Base-by-base conservation (phyloP, 2,797 vertebrate genomes). In the Calcarius lapponicus region DNA sequence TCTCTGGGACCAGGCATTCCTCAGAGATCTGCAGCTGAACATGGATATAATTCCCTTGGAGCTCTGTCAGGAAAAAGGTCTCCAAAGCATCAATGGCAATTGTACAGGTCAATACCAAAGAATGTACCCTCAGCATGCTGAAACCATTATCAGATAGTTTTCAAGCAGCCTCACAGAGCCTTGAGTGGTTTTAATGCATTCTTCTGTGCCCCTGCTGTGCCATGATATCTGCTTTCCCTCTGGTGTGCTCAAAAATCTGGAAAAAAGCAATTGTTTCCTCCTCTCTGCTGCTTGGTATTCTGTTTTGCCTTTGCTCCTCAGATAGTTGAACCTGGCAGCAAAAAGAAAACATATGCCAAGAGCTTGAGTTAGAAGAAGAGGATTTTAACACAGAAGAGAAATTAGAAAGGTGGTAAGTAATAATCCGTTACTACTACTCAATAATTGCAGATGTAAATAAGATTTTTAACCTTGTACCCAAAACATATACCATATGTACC, bases 61-160 rank as follows among this genome's bases (percentile, higher is more conserved):
- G 2, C 22, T 76, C 56, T 54, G 11, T 18, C 7, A 2, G n/a
- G 22, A 36, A 38, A 70, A 81, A 67, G 15, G 5, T 43, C 12
- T 62, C 36, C n/a, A 80, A 90, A 78, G 15, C 12, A 62, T 38
- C 65, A 42, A 6, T 26, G 24, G 5, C 29, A 32, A 32, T 89
- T 72, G 21, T 38, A 57, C 25, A 19, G 28, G 7, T 16, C 0
- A 0, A 17, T 58, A 54, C 15, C 14, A 79, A 70, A 29, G 8
- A n/a, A 19, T 24, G 36, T 36, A n/a, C 29, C 17, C 34, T 50
- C 20, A 48, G 25, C 34, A 58, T 42, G 9, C 34, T 64, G 66
- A 71, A 82, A 50, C 12, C 36, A 28, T 47, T 14, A 7, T 13
- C 1, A 0, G 9, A 75, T 6, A n/a, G 10, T 80, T 61, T 89